Evolutionary conservation across 2,888 invertebrate species (phyloP).

Genomic region (Netelia virgata): DNA sequence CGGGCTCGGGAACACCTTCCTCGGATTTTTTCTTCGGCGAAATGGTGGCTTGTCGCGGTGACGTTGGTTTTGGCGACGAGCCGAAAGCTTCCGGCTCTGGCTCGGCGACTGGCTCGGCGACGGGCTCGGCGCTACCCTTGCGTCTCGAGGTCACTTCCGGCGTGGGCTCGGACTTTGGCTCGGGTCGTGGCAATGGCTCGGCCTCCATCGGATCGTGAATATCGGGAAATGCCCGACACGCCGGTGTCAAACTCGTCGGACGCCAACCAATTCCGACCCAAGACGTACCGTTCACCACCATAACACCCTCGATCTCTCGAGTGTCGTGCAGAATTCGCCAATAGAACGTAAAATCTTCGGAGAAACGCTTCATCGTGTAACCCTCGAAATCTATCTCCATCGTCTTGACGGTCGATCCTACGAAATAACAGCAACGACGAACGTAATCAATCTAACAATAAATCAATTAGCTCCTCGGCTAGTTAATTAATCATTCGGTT

Average conservation of each 20-base stretch:
- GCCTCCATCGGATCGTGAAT: slow-evolving; percentile 85
- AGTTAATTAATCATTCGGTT: no score
- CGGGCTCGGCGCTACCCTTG: slow-evolving; percentile 77
- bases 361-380: slow-evolving; percentile 90
- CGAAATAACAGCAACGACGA: slow-evolving; percentile 70
- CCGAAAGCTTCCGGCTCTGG: slow-evolving; percentile 75
- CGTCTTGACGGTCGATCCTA: slow-evolving; percentile 92
- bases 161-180: slow-evolving; percentile 82
- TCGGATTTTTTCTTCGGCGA: slow-evolving; percentile 33
- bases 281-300: slow-evolving; percentile 95
- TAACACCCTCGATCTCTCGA: slow-evolving; percentile 94
- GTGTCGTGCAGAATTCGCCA: slow-evolving; percentile 94
- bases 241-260: slow-evolving; percentile 90
- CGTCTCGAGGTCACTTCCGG: slow-evolving; percentile 74
- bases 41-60: slow-evolving; percentile 35
- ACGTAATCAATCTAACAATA: not conserved
- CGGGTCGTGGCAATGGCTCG: slow-evolving; percentile 84
- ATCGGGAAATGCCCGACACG: slow-evolving; percentile 93
- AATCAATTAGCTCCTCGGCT: not conserved
- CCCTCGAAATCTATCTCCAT: slow-evolving; percentile 90
- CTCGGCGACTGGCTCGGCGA: slow-evolving; percentile 68
- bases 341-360: slow-evolving; percentile 91
- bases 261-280: slow-evolving; percentile 96
- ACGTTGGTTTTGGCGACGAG: slow-evolving; percentile 58
- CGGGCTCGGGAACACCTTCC: slow-evolving; percentile 81